These are phyloP conservation scores for Phymastichus coffea DNA, from an alignment of 1,140 invertebrate genomes.

Conservation along the genomic window DNA sequence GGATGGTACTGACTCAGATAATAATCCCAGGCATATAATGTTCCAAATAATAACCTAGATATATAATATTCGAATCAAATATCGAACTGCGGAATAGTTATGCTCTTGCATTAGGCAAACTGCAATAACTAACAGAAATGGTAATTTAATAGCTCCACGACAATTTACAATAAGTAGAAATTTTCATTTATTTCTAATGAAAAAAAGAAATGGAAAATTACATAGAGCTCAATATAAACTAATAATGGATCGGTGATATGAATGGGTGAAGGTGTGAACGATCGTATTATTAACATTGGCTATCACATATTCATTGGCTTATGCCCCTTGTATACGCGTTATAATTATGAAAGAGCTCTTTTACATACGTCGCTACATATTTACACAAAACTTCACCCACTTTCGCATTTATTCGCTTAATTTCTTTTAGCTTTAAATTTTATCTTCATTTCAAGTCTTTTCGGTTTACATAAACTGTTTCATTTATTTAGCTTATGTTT, in stretches of 20 bases:
- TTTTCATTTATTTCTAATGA: constrained; percentile 46
- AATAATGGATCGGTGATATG: constrained; percentile 37
- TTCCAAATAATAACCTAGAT: too few relatives aligned
- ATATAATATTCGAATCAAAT: too few relatives aligned
- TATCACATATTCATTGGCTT: constrained; percentile 44
- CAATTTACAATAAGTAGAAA: constrained; percentile 3
- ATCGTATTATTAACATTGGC: constrained; percentile 40
- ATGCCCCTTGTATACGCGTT: constrained; percentile 7
- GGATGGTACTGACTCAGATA: too few relatives aligned
- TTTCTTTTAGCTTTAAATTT: constrained; percentile 7
- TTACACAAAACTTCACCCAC: neutral
- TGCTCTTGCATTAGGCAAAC: too few relatives aligned
- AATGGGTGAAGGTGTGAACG: constrained; percentile 39
- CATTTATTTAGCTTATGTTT: too few relatives aligned
- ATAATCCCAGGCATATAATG: too few relatives aligned
- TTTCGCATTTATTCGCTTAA: constrained; percentile 5
- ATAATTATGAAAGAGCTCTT: constrained; percentile 16
- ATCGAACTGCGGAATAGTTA: too few relatives aligned
- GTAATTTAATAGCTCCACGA: too few relatives aligned
- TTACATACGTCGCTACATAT: too few relatives aligned
- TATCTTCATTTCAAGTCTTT: neutral
- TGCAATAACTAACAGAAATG: too few relatives aligned
- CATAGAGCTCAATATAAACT: constrained; percentile 38
- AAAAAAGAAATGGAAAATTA: constrained; percentile 44
- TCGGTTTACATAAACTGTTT: constrained; percentile 17